Evolutionary conservation across 2,888 invertebrate genomes (phyloP), one percentile per base, ranked within the genome.

Genomic region (Molorchus minor): DNA sequence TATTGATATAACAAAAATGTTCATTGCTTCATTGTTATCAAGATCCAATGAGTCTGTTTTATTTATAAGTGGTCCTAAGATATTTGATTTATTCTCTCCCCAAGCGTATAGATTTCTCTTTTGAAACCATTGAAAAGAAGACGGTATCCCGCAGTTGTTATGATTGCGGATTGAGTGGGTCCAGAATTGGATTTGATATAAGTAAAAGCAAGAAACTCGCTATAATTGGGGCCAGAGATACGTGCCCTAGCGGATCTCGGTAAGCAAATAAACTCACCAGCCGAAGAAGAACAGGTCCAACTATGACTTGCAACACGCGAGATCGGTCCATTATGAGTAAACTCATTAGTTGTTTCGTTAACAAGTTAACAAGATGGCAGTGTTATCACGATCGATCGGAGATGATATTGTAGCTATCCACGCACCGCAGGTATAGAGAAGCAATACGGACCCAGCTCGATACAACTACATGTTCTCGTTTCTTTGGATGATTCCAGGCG

Each of bases 301-400:
- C 72, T 77, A 77, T 77, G 77, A 77, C 77, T 78, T 77, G 77
- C 77, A 77, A 71, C 76, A 74, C 73, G 73, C 73, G 72, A 73
- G 66, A 69, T 69, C 70, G 67, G 70, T 73, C 77, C 75, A 76
- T 77, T 77, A 77, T 73, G 73, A 73, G 74, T 75, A 75, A 77
- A 78, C 77, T 79, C 78, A 79, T 79, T 79, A 79, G 79, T 76
- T 77, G 76, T 79, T 78, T 77, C 75, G 77, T 78, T 79, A 78
- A 79, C 78, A 78, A 78, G 78, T 78, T 79, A 78, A 79, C 78
- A 78, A 79, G 79, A 79, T 78, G 78, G 77, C 77, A 72, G 75
- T 71, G 75, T 77, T 78, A 78, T 78, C 77, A 71, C 74, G 75
- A 75, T 71, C 76, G 73, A 77, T 77, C 77, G 70, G 68, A 73